A percentile compares a stretch with the other conserved stretches of the same genome.
These are phyloP conservation scores for Blastomussa wellsi DNA, from an alignment of 92 coral and sea anemone genomes.

Conservation along the genomic window DNA sequence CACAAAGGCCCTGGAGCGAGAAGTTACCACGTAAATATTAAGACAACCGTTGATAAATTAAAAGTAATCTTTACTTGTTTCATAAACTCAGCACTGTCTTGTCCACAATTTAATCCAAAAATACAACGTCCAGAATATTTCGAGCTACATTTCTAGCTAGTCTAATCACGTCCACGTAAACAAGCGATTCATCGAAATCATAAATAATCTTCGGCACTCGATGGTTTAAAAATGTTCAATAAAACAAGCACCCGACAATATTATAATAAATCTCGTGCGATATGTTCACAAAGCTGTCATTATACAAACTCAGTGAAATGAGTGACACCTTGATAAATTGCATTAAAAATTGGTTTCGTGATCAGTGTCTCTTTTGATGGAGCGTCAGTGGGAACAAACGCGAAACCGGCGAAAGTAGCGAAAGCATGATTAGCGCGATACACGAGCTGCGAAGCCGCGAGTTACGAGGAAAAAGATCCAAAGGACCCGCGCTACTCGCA, in stretches of 20 bases:
- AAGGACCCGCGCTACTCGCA: too few relatives aligned
- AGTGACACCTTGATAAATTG: background rate
- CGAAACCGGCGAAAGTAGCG: too few relatives aligned
- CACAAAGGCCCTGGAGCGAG: background rate
- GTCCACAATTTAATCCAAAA: slow-evolving; percentile 31
- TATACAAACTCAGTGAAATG: background rate
- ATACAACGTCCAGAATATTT: slow-evolving; percentile 23
- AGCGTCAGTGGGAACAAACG: too few relatives aligned
- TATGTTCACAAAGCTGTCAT: background rate
- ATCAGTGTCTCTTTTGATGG: too few relatives aligned
- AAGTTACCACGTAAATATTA: background rate
- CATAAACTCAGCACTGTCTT: background rate
- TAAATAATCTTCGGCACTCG: background rate
- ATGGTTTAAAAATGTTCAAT: background rate
- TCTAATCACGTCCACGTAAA: background rate
- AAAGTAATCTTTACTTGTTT: slow-evolving; percentile 11
- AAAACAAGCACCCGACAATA: background rate
- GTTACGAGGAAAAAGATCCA: too few relatives aligned
- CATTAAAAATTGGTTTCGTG: background rate
- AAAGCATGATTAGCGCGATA: too few relatives aligned
- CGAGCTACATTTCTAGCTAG: background rate
- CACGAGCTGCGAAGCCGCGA: too few relatives aligned
- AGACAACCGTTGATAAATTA: background rate
- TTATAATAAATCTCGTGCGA: background rate
- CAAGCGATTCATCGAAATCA: background rate